Evolutionary conservation across 2,888 invertebrate genomes (phyloP).

Genomic region (Aradus depressus): DNA sequence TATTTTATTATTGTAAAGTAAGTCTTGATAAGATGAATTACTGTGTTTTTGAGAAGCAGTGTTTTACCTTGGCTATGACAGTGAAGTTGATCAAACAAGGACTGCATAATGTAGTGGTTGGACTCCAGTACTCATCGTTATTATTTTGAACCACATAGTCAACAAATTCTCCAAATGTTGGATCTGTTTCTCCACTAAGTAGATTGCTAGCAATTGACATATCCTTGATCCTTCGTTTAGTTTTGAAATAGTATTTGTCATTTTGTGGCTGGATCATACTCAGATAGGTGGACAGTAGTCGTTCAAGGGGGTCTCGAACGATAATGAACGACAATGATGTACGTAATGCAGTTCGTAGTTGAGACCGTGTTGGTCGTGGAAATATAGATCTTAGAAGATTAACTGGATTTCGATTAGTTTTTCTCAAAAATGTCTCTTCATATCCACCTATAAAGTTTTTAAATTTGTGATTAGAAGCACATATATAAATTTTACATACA

Average conservation of each 20-base stretch:
- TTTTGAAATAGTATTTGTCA: slow-evolving; percentile 66
- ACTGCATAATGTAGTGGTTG: slow-evolving; percentile 69
- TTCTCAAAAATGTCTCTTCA: slow-evolving; percentile 60
- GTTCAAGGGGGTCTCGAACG: slow-evolving; percentile 69
- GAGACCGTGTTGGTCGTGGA: slow-evolving; percentile 59
- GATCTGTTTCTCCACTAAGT: slow-evolving; percentile 38
- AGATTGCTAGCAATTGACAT: slow-evolving; percentile 7
- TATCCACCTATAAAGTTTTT: slow-evolving; percentile 46
- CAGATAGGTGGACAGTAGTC: slow-evolving; percentile 67
- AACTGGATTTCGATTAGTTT: slow-evolving; percentile 65
- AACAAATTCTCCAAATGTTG: slow-evolving; percentile 71
- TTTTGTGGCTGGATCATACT: slow-evolving; percentile 73
- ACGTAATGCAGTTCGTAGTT: slow-evolving; percentile 58
- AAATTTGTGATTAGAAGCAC: neutral
- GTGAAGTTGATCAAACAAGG: slow-evolving; percentile 61
- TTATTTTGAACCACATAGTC: slow-evolving; percentile 55
- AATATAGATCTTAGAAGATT: slow-evolving; percentile 66
- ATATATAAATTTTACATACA: too few relatives aligned
- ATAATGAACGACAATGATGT: slow-evolving; percentile 71
- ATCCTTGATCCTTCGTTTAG: slow-evolving; percentile 19
- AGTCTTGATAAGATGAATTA: too few relatives aligned
- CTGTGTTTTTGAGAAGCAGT: too few relatives aligned
- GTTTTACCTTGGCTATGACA: slow-evolving; percentile 49
- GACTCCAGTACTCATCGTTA: slow-evolving; percentile 79
- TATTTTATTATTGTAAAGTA: too few relatives aligned